Evolutionary conservation across 2,113 vertebrate species (phyloP), one percentile per base, ranked within the genome.

Genomic region (Paradoxurus hermaphroditus): DNA sequence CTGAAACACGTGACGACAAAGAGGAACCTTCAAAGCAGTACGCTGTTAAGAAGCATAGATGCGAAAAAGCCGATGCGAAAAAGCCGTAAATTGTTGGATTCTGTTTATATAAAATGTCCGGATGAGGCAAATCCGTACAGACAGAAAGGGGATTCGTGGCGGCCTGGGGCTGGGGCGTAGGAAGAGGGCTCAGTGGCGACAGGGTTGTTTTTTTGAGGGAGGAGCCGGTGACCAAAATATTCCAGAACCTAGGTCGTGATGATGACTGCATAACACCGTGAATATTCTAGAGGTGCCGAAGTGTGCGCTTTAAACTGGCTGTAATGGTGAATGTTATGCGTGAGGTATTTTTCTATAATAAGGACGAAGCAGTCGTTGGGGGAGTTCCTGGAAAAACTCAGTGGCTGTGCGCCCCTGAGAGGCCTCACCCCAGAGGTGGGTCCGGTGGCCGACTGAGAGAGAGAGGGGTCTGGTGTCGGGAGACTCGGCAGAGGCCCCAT

Each of bases 391-490:
- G 81, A 36, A 70, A 79, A 72, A 29, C 56, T n/a, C 13, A 10
- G 65, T 44, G 65, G 15, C 34, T 2, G 0, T 3, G 10, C 0
- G 12, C n/a, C 63, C 65, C 1, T 2, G 65, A 88, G n/a, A 23
- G 21, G 73, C 73, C 73, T 13, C n/a, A 12, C 51, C 75, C 3
- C 6, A 21, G 68, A 25, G 36, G 14, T 70, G 56, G 39, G 9
- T 41, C 85, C 73, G 93, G 34, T 41, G 18, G 41, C 18, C 41
- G 15, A 49, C 18, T 36, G 13, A 59, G 49, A 51, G 2, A 23
- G 56, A 59, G 2, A 23, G 56, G 23, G 36, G 23, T 15, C 27
- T 19, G 41, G 39, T n/a, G 25, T 31, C 1, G 8, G 62, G 39
- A 63, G 16, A n/a, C 62, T 5, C 25, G 53, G 36, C 25, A 15